Conservation (phyloP, 92 coral and sea anemone genomes). For the Zoanthus solanderi region DNA sequence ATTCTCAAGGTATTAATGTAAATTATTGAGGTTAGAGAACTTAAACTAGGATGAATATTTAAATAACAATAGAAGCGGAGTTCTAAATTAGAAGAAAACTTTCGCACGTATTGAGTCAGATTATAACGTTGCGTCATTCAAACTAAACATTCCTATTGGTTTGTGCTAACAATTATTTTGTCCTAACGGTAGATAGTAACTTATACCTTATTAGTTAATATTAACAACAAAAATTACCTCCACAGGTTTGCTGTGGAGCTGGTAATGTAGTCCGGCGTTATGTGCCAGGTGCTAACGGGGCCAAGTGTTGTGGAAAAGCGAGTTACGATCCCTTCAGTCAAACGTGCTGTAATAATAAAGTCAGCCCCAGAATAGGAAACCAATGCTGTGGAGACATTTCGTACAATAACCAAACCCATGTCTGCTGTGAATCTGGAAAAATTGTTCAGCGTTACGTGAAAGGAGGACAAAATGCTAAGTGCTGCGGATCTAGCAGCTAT, state of each 20-base stretch:
- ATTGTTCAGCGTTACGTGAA: constrained; percentile 33
- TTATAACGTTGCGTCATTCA: too few species aligned
- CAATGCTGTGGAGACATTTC: constrained; percentile 49
- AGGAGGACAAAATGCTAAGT: constrained; percentile 38
- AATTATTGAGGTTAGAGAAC: too few species aligned
- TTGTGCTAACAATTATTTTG: too few species aligned
- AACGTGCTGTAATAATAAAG: constrained; percentile 52
- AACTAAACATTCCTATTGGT: too few species aligned
- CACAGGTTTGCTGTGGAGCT: constrained; percentile 47
- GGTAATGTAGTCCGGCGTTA: constrained; percentile 18
- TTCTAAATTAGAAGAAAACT: too few species aligned
- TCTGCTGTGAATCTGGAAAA: constrained; percentile 35
- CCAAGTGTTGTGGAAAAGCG: constrained; percentile 39
- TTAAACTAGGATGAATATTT: too few species aligned
- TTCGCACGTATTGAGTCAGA: too few species aligned
- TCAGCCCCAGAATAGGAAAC: constrained; percentile 32
- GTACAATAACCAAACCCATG: constrained; percentile 46
- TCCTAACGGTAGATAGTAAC: too few species aligned
- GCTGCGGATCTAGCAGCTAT: constrained; percentile 45
- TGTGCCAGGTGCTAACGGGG: constrained; percentile 25
- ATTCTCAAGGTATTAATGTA: too few species aligned
- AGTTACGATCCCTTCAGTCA: constrained; percentile 40
- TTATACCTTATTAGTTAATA: too few species aligned
- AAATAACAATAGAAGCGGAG: too few species aligned
- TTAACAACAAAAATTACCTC: neutral